These are phyloP conservation scores for Willisornis vidua DNA, from an alignment of 2,113 vertebrate genomes.

Conservation along the genomic window DNA sequence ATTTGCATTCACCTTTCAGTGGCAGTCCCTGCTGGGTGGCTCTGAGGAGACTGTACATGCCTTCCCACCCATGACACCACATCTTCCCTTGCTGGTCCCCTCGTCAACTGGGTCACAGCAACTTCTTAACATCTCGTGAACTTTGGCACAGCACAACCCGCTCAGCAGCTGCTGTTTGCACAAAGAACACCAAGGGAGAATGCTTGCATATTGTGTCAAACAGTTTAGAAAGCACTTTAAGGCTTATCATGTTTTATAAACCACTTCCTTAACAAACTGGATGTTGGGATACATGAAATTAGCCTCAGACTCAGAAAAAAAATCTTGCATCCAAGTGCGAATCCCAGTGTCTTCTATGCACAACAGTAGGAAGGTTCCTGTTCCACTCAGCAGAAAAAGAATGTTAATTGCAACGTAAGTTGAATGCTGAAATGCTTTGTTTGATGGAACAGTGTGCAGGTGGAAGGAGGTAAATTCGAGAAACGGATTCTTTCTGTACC, in stretches of 20 bases:
- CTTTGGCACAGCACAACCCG: neutral
- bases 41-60: neutral
- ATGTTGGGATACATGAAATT: neutral
- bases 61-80: neutral
- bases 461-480: neutral
- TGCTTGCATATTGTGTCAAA: neutral
- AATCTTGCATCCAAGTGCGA: neutral
- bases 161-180: neutral
- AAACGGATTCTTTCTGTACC: neutral
- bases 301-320: neutral
- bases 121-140: rapidly evolving
- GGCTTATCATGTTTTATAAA: neutral
- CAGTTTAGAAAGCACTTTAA: neutral
- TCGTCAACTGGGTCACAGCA: neutral
- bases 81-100: rapidly evolving
- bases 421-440: neutral
- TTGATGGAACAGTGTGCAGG: neutral
- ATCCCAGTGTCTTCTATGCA: neutral
- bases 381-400: neutral
- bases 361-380: neutral
- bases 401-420: neutral
- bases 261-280: neutral
- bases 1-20: neutral
- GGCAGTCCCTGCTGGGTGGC: neutral
- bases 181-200: neutral